phyloP scores from a whole-genome alignment of 2,113 vertebrate species.

The Mormyrus iriodes region DNA sequence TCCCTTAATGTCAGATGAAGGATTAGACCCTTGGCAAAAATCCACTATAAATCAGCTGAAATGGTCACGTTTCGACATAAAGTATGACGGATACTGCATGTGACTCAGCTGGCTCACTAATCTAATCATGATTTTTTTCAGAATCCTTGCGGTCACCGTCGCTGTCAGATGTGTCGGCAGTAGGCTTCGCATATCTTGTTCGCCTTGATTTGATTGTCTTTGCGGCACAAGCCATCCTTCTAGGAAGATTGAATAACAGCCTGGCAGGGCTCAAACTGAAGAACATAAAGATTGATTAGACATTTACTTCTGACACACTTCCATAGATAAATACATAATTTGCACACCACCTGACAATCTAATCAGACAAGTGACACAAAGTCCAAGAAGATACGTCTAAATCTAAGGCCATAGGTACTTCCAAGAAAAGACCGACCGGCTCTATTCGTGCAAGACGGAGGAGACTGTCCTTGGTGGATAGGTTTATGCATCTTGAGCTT shows the following conservation, averaged over 20 bases:
- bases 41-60: not conserved
- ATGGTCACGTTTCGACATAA: not conserved
- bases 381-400: not conserved
- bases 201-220: not conserved
- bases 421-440: not conserved
- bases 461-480: not conserved
- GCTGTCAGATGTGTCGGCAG: not conserved
- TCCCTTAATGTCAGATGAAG: not conserved
- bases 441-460: not conserved
- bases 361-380: not conserved
- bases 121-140: not conserved
- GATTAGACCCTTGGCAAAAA: not conserved
- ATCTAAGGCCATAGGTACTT: not conserved
- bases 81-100: not conserved
- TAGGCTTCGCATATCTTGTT: not conserved
- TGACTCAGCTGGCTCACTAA: not conserved
- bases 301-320: not conserved
- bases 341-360: not conserved
- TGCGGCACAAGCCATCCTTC: not conserved
- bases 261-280: not conserved
- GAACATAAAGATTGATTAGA: conserved; percentile 4
- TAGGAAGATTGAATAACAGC: not conserved
- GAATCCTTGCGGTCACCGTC: not conserved
- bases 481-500: not conserved
- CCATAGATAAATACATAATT: not conserved